Percentiles rank a stretch among this genome's conserved stretches.
Conservation (phyloP, 2,113 vertebrate species). For the Chaetodon auriga region DNA sequence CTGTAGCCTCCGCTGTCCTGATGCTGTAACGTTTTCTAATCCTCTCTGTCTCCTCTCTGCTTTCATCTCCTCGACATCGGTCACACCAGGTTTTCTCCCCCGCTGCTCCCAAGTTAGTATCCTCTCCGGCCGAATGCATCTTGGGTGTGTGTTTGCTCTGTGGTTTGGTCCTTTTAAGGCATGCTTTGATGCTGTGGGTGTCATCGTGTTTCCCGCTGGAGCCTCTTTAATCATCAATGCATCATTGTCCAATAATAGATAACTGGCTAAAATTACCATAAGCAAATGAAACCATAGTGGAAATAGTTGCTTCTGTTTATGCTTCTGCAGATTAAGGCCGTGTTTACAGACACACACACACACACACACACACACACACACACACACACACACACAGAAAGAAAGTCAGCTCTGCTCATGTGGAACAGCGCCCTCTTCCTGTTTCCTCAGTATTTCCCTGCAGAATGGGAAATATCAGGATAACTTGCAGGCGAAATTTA, state of each 20-base stretch:
- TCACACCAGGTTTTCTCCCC: slow-evolving; percentile 89
- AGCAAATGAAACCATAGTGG: not conserved
- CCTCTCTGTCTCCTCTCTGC: not conserved
- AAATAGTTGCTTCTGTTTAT: not conserved
- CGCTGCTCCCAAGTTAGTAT: slow-evolving; percentile 94
- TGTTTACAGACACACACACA: too few relatives aligned
- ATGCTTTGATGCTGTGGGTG: slow-evolving; percentile 39
- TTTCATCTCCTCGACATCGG: not conserved
- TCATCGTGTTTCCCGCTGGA: not conserved
- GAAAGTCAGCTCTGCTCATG: too few relatives aligned
- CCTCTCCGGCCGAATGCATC: slow-evolving; percentile 59
- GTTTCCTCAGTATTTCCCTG: too few relatives aligned
- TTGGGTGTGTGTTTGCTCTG: slow-evolving; percentile 29
- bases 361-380: too few relatives aligned
- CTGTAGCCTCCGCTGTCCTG: not conserved
- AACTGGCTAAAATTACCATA: not conserved
- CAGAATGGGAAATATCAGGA: too few relatives aligned
- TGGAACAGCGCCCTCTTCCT: too few relatives aligned
- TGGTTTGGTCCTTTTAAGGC: slow-evolving; percentile 36
- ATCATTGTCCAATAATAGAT: slow-evolving; percentile 8
- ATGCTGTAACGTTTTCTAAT: slow-evolving; percentile 8
- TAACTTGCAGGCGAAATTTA: too few relatives aligned
- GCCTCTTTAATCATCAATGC: not conserved
- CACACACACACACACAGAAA: too few relatives aligned
- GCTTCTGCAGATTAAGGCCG: too few relatives aligned